Evolutionary conservation across 2,797 vertebrate species (phyloP).

Genomic region (Chrysocyon brachyurus): DNA sequence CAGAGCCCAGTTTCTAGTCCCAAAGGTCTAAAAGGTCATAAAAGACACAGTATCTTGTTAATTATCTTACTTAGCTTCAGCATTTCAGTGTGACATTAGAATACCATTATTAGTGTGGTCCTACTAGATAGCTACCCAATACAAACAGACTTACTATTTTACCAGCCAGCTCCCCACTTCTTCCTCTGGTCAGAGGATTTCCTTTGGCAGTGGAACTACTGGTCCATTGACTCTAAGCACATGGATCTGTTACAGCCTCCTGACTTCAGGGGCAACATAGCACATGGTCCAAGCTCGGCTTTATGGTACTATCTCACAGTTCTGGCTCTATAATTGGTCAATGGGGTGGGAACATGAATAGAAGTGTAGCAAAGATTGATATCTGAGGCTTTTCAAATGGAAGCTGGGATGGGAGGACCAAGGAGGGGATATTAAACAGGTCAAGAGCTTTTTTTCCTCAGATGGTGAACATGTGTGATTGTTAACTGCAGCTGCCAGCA

Average conservation of each 20-base stretch:
- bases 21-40: not conserved
- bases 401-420: not conserved
- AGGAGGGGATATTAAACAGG: not conserved
- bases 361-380: not conserved
- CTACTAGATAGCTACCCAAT: not conserved
- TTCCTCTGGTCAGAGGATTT: not conserved
- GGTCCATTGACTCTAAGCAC: not conserved
- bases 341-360: not conserved
- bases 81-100: not conserved
- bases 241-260: not conserved
- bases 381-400: not conserved
- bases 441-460: not conserved
- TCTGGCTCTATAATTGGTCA: not conserved
- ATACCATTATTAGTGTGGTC: not conserved
- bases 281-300: not conserved
- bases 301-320: not conserved
- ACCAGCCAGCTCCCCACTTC: not conserved
- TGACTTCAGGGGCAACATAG: not conserved
- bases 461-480: not conserved
- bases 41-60: not conserved
- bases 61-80: slow-evolving; percentile 31
- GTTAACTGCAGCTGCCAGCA: not conserved
- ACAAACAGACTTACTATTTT: not conserved
- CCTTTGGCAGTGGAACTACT: not conserved
- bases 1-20: not conserved